Evolutionary conservation across 2,888 invertebrate genomes (phyloP).

Genomic region (Eristalis intricaria): DNA sequence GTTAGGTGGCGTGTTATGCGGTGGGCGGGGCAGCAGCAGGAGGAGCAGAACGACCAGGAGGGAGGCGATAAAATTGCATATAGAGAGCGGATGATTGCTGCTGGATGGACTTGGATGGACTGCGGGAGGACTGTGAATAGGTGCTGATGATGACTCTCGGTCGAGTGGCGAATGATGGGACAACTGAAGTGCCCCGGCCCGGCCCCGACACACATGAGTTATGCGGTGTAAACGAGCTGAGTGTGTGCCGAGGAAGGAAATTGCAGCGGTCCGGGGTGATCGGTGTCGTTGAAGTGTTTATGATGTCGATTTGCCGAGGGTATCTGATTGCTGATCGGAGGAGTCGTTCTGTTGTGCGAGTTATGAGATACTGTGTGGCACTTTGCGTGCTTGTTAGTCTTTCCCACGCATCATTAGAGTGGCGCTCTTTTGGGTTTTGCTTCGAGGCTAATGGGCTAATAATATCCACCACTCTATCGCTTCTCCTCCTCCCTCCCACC

Average conservation of each 20-base stretch:
- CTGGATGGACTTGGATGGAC: not conserved
- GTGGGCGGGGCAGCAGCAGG: not conserved
- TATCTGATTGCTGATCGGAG: slow-evolving; percentile 58
- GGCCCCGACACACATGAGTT: slow-evolving; percentile 39
- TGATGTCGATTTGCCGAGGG: slow-evolving; percentile 60
- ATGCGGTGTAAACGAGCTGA: slow-evolving; percentile 65
- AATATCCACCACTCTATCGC: not conserved
- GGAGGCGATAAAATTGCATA: slow-evolving; percentile 64
- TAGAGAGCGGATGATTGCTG: slow-evolving; percentile 34
- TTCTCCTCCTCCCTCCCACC: not conserved
- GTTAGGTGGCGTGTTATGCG: not conserved
- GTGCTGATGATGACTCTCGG: slow-evolving; percentile 3
- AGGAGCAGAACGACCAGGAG: not conserved
- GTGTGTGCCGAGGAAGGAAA: slow-evolving; percentile 9
- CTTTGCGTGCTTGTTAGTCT: slow-evolving; percentile 42
- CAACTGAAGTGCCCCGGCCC: slow-evolving; percentile 46
- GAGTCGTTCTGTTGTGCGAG: slow-evolving; percentile 43
- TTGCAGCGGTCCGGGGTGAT: slow-evolving; percentile 28
- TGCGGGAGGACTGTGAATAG: not conserved
- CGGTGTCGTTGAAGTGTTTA: slow-evolving; percentile 49
- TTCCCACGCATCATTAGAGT: slow-evolving; percentile 65
- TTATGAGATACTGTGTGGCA: slow-evolving; percentile 54
- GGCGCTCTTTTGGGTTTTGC: slow-evolving; percentile 5
- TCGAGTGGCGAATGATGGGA: slow-evolving; percentile 36
- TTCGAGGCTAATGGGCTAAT: slow-evolving; percentile 10